Conservation (phyloP, 2,113 vertebrate species). For the Narcine bancroftii region DNA sequence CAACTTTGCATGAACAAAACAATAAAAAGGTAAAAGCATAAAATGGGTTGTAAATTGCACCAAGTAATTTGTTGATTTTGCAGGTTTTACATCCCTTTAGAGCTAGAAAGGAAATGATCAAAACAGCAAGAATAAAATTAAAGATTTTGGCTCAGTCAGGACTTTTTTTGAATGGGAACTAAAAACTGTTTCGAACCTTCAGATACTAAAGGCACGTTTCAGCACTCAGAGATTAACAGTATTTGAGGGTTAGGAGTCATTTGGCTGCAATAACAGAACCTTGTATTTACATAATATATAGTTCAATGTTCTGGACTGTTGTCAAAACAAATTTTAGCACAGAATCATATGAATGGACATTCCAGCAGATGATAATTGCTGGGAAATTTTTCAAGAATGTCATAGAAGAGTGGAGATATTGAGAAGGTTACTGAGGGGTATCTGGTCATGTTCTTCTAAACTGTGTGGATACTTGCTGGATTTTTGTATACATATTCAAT, state of each 20-base stretch:
- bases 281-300: background rate
- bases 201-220: no score
- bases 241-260: background rate
- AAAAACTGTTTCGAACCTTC: no score
- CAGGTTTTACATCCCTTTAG: background rate
- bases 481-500: no score
- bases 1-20: background rate
- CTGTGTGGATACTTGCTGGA: no score
- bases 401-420: background rate
- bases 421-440: background rate
- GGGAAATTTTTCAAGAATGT: background rate
- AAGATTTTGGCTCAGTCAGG: background rate
- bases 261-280: background rate
- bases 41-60: background rate
- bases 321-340: background rate
- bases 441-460: background rate
- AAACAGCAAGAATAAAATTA: background rate
- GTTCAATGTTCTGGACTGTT: background rate
- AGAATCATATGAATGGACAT: no score
- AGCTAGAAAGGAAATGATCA: background rate
- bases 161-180: background rate
- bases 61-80: background rate
- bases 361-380: no score
- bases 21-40: background rate
- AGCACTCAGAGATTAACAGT: no score